Base-by-base conservation (phyloP, 2,113 vertebrate species). In the Haplochromis burtoni region DNA sequence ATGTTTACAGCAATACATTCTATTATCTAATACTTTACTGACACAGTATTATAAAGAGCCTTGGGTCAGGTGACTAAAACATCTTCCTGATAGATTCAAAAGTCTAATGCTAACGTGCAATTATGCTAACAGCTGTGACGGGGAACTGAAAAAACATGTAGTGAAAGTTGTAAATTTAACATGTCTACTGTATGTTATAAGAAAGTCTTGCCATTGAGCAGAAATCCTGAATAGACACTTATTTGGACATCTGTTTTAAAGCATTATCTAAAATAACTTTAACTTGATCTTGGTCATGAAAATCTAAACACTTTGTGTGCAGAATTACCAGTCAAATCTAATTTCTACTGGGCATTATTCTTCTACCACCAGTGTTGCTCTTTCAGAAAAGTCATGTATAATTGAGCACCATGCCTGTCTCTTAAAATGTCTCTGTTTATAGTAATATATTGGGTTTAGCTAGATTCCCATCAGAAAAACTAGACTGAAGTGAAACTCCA, bases 401-500 rank as follows among this genome's bases (percentile, higher is more conserved):
- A 47, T 0, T 76, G 71, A 78, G 0, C 24, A 17, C 16, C 71
- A 49, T 49, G 21, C 24, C 24, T 5, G 40, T 26, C 4, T 45
- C 21, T 17, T 29, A 29, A 26, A 76, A 73, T 26, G 9, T 76
- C 24, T 76, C 6, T 47, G 9, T 17, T 47, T 42, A 42, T 10
- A 26, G 68, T 76, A 19, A 76, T 29, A 47, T 76, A 5, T 78
- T 78, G 24, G 40, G 10, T 49, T 31, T 78, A 31, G 10, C 71
- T 49, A 29, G 24, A 76, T 47, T 78, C 7, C 71, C 42, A 31
- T n/a, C 16, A 49, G 42, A 31, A 49, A 49, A 49, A 31, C 16
- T 0, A 0, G 4, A 29, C 24, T 0, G 1, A 49, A 19, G 71
- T 78, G 1, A 11, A 49, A n/a, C 21, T 29, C 68, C 40, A 73